A percentile compares a stretch with the other conserved stretches of the same genome.
phyloP scores from a whole-genome alignment of 2,888 invertebrate species.

The Ecliptopera silaceata region DNA sequence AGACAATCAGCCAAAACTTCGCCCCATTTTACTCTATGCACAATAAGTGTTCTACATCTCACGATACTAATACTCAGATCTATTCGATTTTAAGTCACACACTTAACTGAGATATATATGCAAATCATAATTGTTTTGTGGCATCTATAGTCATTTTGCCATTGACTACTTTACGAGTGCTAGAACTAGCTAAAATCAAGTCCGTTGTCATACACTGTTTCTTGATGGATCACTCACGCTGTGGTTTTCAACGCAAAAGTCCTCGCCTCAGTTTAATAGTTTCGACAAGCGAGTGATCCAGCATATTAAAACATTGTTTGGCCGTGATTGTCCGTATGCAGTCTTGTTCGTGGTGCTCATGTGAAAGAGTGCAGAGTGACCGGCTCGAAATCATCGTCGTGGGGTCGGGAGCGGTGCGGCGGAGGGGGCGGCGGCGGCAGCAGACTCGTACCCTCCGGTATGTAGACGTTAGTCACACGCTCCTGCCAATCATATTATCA shows the following conservation, averaged over 20 bases:
- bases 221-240: slow-evolving; percentile 23
- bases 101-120: slow-evolving; percentile 14
- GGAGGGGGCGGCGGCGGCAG: slow-evolving; percentile 86
- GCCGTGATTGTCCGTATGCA: slow-evolving; percentile 13
- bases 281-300: slow-evolving; percentile 24
- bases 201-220: slow-evolving; percentile 15
- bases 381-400: slow-evolving; percentile 82
- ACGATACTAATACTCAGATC: slow-evolving; percentile 12
- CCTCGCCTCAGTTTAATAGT: not conserved
- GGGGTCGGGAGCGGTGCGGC: slow-evolving; percentile 69
- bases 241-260: slow-evolving; percentile 2
- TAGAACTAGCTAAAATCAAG: slow-evolving; percentile 14
- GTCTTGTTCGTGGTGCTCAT: slow-evolving; percentile 40
- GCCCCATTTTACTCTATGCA: not conserved
- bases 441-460: slow-evolving; percentile 87
- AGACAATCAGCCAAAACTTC: not conserved
- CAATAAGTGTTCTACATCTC: slow-evolving; percentile 9
- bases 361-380: slow-evolving; percentile 81
- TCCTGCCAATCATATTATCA: slow-evolving; percentile 66
- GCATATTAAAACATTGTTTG: slow-evolving; percentile 15
- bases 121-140: slow-evolving; percentile 13
- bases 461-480: slow-evolving; percentile 83
- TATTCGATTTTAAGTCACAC: slow-evolving; percentile 10
- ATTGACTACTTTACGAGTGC: slow-evolving; percentile 12
- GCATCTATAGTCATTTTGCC: slow-evolving; percentile 16